Conservation (phyloP, 2,113 vertebrate genomes). For the Notarius quadriscutis region DNA sequence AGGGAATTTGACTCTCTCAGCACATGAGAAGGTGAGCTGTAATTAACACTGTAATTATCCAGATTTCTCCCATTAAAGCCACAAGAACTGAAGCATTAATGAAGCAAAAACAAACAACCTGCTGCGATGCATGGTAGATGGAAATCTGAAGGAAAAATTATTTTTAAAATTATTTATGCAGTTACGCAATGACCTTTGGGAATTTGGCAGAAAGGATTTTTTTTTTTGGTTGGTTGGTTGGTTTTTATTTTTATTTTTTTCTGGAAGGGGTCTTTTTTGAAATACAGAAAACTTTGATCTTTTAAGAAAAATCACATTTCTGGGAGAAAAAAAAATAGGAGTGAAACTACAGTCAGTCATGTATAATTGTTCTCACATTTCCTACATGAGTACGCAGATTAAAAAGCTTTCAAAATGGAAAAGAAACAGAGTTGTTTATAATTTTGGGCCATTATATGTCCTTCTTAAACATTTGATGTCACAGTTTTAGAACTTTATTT, state of each 20-base stretch:
- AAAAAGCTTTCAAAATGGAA: background rate
- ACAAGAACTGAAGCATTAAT: slow-evolving; percentile 55
- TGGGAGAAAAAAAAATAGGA: background rate
- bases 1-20: slow-evolving; percentile 24
- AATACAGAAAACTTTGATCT: slow-evolving; percentile 59
- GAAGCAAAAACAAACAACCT: slow-evolving; percentile 56
- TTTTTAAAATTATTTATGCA: background rate
- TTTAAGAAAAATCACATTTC: slow-evolving; percentile 35
- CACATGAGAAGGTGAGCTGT: slow-evolving; percentile 46
- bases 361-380: background rate
- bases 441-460: background rate
- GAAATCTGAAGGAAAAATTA: background rate
- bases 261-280: slow-evolving; percentile 35
- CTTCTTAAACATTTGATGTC: background rate
- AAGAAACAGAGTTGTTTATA: background rate
- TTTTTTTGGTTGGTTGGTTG: too few relatives aligned
- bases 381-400: background rate
- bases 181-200: slow-evolving; percentile 54
- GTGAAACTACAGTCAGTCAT: background rate
- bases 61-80: slow-evolving; percentile 54
- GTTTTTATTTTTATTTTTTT: too few relatives aligned
- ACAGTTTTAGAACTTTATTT: background rate
- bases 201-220: slow-evolving; percentile 45
- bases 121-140: background rate
- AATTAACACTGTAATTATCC: slow-evolving; percentile 61